phyloP scores from a whole-genome alignment of 2,888 invertebrate species.

The Noctua janthina region DNA sequence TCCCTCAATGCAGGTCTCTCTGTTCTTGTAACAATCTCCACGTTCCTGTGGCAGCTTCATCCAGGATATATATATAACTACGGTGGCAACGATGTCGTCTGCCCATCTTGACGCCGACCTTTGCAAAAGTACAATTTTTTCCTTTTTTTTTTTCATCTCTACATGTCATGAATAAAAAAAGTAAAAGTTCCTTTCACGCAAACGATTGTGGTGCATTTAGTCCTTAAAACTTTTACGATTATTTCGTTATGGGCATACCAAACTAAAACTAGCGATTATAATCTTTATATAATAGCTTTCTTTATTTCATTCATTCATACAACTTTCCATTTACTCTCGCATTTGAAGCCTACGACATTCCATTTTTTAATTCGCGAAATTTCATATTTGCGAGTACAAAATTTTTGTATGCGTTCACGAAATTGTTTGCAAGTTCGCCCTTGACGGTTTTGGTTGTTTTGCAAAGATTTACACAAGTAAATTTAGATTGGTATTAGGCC shows the following conservation, averaged over 20 bases:
- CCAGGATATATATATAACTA: not conserved
- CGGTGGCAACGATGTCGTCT: not conserved
- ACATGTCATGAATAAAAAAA: not conserved
- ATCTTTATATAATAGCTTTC: slow-evolving; percentile 50
- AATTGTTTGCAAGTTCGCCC: not conserved
- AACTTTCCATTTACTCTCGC: slow-evolving; percentile 52
- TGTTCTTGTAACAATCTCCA: too few relatives aligned
- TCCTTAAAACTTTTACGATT: not conserved
- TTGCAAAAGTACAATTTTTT: not conserved
- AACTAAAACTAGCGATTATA: slow-evolving; percentile 29
- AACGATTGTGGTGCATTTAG: not conserved
- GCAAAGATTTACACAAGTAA: not conserved
- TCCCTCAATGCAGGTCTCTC: too few relatives aligned
- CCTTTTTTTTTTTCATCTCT: not conserved
- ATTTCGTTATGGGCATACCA: not conserved
- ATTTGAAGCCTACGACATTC: slow-evolving; percentile 39
- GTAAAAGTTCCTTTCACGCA: not conserved
- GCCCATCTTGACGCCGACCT: not conserved
- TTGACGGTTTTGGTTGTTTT: slow-evolving; percentile 11
- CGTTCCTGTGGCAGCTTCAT: not conserved
- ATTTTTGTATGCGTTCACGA: slow-evolving; percentile 2
- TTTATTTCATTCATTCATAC: slow-evolving; percentile 31
- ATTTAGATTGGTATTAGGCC: not conserved
- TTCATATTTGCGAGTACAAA: slow-evolving; percentile 6
- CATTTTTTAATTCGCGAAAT: slow-evolving; percentile 26